phyloP scores from a whole-genome alignment of 2,113 vertebrate species.

The Barbus barbus region DNA sequence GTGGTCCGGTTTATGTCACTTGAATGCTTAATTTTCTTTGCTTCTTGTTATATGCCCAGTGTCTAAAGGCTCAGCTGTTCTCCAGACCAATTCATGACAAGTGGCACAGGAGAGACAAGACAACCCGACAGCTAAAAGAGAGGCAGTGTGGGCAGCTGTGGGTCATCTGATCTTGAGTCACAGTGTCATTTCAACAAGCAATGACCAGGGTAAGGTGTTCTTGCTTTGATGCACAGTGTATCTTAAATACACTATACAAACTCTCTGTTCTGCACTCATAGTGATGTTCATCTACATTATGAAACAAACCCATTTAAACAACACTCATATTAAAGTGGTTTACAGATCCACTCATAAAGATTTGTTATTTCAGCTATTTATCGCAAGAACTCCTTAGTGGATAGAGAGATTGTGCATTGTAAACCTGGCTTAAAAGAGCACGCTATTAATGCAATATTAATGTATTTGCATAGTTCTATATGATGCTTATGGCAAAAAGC shows the following conservation, averaged over 20 bases:
- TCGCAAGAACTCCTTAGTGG: neutral
- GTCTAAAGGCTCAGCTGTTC: slow-evolving; percentile 23
- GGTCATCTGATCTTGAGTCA: neutral
- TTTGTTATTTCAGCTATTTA: neutral
- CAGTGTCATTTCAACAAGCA: neutral
- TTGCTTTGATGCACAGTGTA: neutral
- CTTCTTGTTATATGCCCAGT: slow-evolving; percentile 6
- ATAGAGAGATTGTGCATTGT: neutral
- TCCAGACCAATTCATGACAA: slow-evolving; percentile 7
- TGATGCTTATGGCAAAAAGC: neutral
- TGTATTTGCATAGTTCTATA: neutral
- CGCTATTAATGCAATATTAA: neutral
- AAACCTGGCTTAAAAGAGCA: neutral
- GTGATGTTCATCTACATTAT: neutral
- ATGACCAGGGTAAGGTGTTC: neutral
- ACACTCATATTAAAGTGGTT: neutral
- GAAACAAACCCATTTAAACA: neutral
- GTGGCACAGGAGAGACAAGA: neutral
- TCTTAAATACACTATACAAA: neutral
- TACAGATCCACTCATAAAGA: neutral
- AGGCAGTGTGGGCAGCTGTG: neutral
- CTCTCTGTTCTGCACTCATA: neutral
- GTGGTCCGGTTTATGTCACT: slow-evolving; percentile 23
- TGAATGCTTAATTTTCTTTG: slow-evolving; percentile 44
- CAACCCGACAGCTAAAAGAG: slow-evolving; percentile 8